phyloP scores from a whole-genome alignment of 2,888 invertebrate genomes.

The Eupithecia vulgata region DNA sequence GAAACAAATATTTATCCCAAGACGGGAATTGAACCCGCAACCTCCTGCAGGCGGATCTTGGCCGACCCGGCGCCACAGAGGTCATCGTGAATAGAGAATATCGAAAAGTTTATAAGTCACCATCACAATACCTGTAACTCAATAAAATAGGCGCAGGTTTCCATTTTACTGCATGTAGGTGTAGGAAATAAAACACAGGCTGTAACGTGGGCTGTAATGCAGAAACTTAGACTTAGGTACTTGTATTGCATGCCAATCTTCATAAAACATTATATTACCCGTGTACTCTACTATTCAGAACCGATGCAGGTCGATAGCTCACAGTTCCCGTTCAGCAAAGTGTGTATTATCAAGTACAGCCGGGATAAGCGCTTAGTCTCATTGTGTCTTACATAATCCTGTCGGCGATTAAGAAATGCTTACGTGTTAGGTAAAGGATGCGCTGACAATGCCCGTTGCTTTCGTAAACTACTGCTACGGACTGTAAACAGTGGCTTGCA shows the following conservation, averaged over 20 bases:
- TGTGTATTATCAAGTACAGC: slow-evolving; percentile 14
- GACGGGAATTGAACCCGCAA: too few species aligned
- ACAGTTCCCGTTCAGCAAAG: slow-evolving; percentile 23
- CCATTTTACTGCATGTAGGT: neutral
- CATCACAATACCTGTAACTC: neutral
- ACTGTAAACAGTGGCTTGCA: slow-evolving; percentile 16
- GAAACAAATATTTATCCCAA: too few species aligned
- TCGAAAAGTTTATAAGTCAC: neutral
- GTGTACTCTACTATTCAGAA: slow-evolving; percentile 19
- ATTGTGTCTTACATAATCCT: slow-evolving; percentile 40
- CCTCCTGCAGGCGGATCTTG: too few species aligned
- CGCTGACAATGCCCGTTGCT: slow-evolving; percentile 16
- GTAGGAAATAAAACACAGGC: neutral
- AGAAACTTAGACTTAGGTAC: neutral
- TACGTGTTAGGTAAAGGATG: slow-evolving; percentile 24
- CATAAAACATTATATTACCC: slow-evolving; percentile 18
- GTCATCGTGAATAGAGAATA: neutral
- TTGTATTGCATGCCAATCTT: slow-evolving; percentile 1
- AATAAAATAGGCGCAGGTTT: neutral
- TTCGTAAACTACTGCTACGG: slow-evolving; percentile 12
- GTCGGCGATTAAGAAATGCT: slow-evolving; percentile 44
- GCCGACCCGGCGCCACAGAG: too few species aligned
- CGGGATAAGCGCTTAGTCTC: slow-evolving; percentile 37
- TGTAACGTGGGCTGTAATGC: neutral
- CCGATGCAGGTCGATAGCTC: slow-evolving; percentile 22